phyloP scores from a whole-genome alignment of 2,113 vertebrate species.

The Daboia siamensis region DNA sequence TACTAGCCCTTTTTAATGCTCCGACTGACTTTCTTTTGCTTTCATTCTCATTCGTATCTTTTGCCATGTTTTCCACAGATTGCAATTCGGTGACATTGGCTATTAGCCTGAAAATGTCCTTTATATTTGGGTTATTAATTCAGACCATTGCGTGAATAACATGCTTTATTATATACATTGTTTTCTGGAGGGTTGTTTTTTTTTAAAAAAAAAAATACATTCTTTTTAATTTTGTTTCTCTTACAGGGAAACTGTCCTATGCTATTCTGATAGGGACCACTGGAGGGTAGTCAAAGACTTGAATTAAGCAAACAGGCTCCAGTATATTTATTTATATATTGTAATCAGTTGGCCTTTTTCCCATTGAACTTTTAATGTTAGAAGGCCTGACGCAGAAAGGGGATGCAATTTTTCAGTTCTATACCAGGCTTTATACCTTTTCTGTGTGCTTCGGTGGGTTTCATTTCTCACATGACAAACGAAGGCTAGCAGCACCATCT shows the following conservation, averaged over 20 bases:
- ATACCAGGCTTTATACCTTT: slow-evolving; percentile 44
- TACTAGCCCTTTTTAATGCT: neutral
- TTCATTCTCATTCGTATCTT: neutral
- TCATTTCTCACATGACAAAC: slow-evolving; percentile 48
- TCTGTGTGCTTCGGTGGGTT: slow-evolving; percentile 54
- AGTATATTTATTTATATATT: slow-evolving; percentile 40
- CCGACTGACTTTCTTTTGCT: no score
- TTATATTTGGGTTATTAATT: slow-evolving; percentile 1
- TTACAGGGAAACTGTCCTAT: slow-evolving; percentile 1
- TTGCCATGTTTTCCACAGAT: neutral
- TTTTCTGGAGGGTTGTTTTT: neutral
- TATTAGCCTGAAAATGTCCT: slow-evolving; percentile 22
- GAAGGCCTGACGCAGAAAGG: slow-evolving; percentile 64
- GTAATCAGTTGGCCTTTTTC: slow-evolving; percentile 60
- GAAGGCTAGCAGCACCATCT: slow-evolving; percentile 24
- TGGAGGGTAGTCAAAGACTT: slow-evolving; percentile 76
- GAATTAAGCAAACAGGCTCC: slow-evolving; percentile 28
- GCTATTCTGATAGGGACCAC: slow-evolving; percentile 53
- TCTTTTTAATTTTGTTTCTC: neutral
- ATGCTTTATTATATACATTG: neutral
- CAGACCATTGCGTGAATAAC: neutral
- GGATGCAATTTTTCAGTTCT: slow-evolving; percentile 66
- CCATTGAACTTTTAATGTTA: slow-evolving; percentile 55
- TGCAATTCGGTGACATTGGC: neutral
- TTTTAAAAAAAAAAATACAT: no score